Evolutionary conservation across 1,140 invertebrate genomes (phyloP), one percentile per base, ranked within the genome.

Genomic region (Drosophila kurseongensis): DNA sequence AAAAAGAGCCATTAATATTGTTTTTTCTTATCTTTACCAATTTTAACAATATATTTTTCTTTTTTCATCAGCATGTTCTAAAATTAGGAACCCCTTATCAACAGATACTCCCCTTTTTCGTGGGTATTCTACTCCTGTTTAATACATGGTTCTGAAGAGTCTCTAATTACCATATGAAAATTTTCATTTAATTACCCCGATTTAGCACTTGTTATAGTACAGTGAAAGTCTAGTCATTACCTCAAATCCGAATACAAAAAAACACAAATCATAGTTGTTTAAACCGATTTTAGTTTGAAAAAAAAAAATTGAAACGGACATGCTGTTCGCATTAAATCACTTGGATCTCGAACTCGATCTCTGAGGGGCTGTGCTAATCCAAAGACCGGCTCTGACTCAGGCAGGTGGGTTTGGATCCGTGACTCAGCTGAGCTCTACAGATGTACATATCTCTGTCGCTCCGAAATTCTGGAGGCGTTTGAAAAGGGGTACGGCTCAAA

Each of bases 311-410:
- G 62, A 57, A 75, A 76, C 83, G 83, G 75, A 82, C 79, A 79
- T 86, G 78, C 62, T 88, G 62, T 51, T 59, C 41, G 75, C 52
- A 89, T 89, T 88, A 89, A 83, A 63, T 88, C 83, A 89, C 80
- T 63, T 86, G 18, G 27, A 65, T 35, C 68, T 61, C 42, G 56
- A 14, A 16, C 23, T 40, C 29, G 14, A 61, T 57, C 35, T 56
- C 50, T 32, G 16, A 29, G 52, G 41, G 29, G 40, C 40, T 74
- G 50, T 71, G 61, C 68, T 71, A 81, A 81, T 75, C 75, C 61
- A 50, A 68, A 77, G 67, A 84, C 81, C 81, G 80, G 76, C 80
- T 84, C 81, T 73, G 79, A 88, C 47, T 83, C 75, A 82, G 77
- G 29, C 56, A 77, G 78, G 83, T 86, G 75, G 59, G 62, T 48